Percentiles rank a stretch among this genome's conserved stretches.
These are phyloP conservation scores for Eidolon helvum DNA, from an alignment of 2,113 vertebrate species.

Conservation along the genomic window DNA sequence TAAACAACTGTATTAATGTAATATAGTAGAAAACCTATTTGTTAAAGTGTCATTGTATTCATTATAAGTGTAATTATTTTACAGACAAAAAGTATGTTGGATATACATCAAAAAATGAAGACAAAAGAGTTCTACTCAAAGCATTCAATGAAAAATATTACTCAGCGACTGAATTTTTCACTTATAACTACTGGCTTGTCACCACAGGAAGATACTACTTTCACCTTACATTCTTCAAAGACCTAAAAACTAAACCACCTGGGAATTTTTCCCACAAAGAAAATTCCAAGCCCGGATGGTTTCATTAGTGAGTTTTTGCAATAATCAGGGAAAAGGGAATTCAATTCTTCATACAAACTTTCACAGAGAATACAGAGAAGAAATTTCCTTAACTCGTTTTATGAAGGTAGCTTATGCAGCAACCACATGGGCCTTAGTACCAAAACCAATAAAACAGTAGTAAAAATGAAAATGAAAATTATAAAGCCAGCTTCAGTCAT, in stretches of 20 bases:
- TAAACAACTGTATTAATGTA: not conserved
- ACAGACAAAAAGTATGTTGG: not conserved
- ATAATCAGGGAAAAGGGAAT: conserved; percentile 13
- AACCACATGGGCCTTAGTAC: too few relatives aligned
- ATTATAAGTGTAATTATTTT: not conserved
- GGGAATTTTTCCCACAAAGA: not conserved
- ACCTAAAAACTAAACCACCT: not conserved
- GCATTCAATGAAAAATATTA: not conserved
- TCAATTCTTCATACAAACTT: not conserved
- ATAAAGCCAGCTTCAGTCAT: not conserved
- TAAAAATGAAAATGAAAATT: conserved; percentile 5
- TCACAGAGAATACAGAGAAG: not conserved
- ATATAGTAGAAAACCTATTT: not conserved
- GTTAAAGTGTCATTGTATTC: not conserved
- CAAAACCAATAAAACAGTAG: not conserved
- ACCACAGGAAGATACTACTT: not conserved
- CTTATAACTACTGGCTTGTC: not conserved
- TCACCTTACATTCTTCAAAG: not conserved
- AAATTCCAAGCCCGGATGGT: not conserved
- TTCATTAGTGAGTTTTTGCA: conserved; percentile 20
- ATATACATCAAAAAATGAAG: not conserved
- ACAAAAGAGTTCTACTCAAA: not conserved
- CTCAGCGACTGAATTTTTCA: not conserved
- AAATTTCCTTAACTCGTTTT: not conserved
- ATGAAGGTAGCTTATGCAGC: not conserved